phyloP scores from a whole-genome alignment of 2,888 invertebrate species.

The Tanytarsus gracilentus region DNA sequence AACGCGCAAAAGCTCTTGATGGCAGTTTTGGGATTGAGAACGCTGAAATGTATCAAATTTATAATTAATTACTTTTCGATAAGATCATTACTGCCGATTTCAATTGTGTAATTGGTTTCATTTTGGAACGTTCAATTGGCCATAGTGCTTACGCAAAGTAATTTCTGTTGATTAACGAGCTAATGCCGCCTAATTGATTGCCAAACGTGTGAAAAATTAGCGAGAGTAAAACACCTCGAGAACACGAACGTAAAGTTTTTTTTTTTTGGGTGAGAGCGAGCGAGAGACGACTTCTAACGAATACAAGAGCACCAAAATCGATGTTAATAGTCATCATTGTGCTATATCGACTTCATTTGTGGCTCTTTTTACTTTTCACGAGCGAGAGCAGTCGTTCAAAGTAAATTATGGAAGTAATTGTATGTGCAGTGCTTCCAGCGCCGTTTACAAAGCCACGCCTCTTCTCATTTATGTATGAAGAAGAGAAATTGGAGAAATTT shows the following conservation, averaged over 20 bases:
- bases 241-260: background rate
- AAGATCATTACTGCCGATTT: slow-evolving; percentile 21
- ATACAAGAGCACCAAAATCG: background rate
- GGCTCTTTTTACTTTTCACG: slow-evolving; percentile 5
- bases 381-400: slow-evolving; percentile 14
- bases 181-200: slow-evolving; percentile 12
- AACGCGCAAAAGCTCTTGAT: background rate
- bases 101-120: slow-evolving; percentile 21
- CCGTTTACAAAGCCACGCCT: slow-evolving; percentile 19
- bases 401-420: slow-evolving; percentile 18
- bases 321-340: background rate
- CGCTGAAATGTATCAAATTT: slow-evolving; percentile 19
- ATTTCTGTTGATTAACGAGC: slow-evolving; percentile 12
- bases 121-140: background rate
- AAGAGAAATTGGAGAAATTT: background rate
- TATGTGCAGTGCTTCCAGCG: slow-evolving; percentile 9
- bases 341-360: background rate
- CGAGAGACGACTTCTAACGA: background rate
- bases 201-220: slow-evolving; percentile 9
- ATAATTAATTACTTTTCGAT: slow-evolving; percentile 27
- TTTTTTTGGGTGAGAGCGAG: background rate
- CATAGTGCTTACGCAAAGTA: background rate
- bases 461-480: background rate
- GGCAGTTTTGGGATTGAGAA: slow-evolving; percentile 3
- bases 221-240: background rate